Conservation (phyloP, 2,888 invertebrate genomes). For the Pollenia amentaria region DNA sequence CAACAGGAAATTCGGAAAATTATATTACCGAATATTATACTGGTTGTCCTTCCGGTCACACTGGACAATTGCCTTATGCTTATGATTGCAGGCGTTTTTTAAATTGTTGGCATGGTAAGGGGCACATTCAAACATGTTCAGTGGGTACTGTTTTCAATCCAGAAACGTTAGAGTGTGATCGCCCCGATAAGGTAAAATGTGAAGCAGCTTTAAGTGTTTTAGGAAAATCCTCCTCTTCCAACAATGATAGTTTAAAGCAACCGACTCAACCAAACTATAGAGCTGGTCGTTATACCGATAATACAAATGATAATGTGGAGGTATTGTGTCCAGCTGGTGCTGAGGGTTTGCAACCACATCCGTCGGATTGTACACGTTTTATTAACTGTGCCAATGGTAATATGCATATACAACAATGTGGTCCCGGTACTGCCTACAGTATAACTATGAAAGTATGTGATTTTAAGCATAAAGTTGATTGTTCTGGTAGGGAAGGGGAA, state of each 20-base stretch:
- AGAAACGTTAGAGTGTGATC: slow-evolving; percentile 87
- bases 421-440: slow-evolving; percentile 88
- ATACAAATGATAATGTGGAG: slow-evolving; percentile 66
- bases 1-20: slow-evolving; percentile 75
- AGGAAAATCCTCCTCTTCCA: background rate
- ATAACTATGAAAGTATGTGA: slow-evolving; percentile 86
- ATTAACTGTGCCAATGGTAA: slow-evolving; percentile 87
- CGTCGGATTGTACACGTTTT: slow-evolving; percentile 87
- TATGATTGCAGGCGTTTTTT: slow-evolving; percentile 88
- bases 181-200: slow-evolving; percentile 87
- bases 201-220: slow-evolving; percentile 68
- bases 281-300: slow-evolving; percentile 73
- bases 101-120: slow-evolving; percentile 88
- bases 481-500: slow-evolving; percentile 77
- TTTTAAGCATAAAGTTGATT: slow-evolving; percentile 86
- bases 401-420: slow-evolving; percentile 87
- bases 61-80: slow-evolving; percentile 87
- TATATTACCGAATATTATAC: slow-evolving; percentile 77
- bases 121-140: slow-evolving; percentile 87
- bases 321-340: slow-evolving; percentile 85
- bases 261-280: slow-evolving; percentile 56
- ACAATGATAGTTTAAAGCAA: slow-evolving; percentile 28
- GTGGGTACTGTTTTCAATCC: slow-evolving; percentile 89
- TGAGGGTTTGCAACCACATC: slow-evolving; percentile 86
- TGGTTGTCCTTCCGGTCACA: slow-evolving; percentile 85